Evolutionary conservation across 1,140 invertebrate species (phyloP).

Genomic region (Eumeta japonica): DNA sequence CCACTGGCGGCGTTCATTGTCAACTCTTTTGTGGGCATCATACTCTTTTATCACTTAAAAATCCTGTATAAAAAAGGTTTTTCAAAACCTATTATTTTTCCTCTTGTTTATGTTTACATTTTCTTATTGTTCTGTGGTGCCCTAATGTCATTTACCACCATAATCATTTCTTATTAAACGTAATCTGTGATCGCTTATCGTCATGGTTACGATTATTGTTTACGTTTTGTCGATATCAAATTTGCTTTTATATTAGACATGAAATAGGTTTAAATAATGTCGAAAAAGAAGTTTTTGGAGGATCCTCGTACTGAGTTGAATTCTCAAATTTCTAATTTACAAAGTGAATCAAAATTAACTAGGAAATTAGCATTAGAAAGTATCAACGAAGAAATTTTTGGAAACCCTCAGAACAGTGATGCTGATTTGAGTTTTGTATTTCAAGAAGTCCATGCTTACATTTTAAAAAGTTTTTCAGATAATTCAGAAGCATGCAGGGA

Average conservation of each 20-base stretch:
- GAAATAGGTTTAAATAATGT: constrained; percentile 3
- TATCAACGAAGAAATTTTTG: constrained; percentile 44
- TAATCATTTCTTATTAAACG: too few relatives aligned
- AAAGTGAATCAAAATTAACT: constrained; percentile 44
- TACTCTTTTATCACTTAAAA: too few relatives aligned
- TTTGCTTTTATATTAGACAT: constrained; percentile 18
- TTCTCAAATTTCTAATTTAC: constrained; percentile 30
- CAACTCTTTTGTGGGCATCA: too few relatives aligned
- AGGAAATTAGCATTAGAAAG: constrained; percentile 34
- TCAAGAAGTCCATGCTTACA: constrained; percentile 43
- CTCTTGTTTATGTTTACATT: too few relatives aligned
- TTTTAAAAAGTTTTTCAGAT: constrained; percentile 48
- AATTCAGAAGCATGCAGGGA: constrained; percentile 43
- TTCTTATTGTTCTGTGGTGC: too few relatives aligned
- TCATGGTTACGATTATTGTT: constrained; percentile 4
- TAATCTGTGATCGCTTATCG: too few relatives aligned
- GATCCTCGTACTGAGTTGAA: constrained; percentile 32
- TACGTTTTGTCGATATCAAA: constrained; percentile 21
- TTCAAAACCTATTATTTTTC: too few relatives aligned
- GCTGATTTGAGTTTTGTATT: constrained; percentile 42
- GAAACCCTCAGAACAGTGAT: constrained; percentile 25
- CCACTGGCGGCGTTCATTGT: too few relatives aligned
- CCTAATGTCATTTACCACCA: too few relatives aligned
- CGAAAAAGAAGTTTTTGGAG: constrained; percentile 22
- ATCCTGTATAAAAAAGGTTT: too few relatives aligned